Evolutionary conservation across 2,888 invertebrate genomes (phyloP), one percentile per base, ranked within the genome.

Genomic region (Parthenolecanium corni): DNA sequence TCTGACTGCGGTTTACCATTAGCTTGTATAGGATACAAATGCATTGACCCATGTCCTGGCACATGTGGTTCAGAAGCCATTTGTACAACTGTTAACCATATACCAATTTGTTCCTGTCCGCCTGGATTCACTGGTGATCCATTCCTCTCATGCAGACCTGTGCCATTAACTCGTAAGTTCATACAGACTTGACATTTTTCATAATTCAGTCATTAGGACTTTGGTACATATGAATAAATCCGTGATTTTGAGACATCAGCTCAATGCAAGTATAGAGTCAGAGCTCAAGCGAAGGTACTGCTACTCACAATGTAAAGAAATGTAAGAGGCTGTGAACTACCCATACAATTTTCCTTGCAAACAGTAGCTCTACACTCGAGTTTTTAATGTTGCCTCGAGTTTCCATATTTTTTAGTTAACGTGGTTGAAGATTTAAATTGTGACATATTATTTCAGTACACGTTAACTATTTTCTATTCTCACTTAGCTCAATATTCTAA

Each of bases 31-130:
- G 80, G 86, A 52, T 87, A 81, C 70, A 89, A 89, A 74, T 92
- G 92, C 71, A 78, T 84, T 24, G 86, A 91, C 75, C 90, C 90
- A 1, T 91, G 90, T 70, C 83, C 83, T 0, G 86, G 86, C 67
- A 86, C 86, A 20, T 92, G 92, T 72, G 91, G 91, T 14, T 79
- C 80, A 52, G 79, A 83, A 67, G 89, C 91, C 6, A 81, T 85
- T 70, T 91, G 91, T 70, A 79, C 78, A 11, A 87, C 89, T 1
- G 81, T 83, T 68, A 83, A 84, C 67, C 89, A 90, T 71, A 82
- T 89, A 52, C 88, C 89, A 18, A 79, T 82, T 23, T 89, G 89
- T 70, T 79, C 79, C 6, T 89, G 89, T 71, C 84, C 84, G 52
- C 75, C 78, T 62, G 87, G 85, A 21, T 86, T 79, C 69, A 83